These are phyloP conservation scores for Mythimna pallens DNA, from an alignment of 2,888 invertebrate genomes.

Conservation along the genomic window DNA sequence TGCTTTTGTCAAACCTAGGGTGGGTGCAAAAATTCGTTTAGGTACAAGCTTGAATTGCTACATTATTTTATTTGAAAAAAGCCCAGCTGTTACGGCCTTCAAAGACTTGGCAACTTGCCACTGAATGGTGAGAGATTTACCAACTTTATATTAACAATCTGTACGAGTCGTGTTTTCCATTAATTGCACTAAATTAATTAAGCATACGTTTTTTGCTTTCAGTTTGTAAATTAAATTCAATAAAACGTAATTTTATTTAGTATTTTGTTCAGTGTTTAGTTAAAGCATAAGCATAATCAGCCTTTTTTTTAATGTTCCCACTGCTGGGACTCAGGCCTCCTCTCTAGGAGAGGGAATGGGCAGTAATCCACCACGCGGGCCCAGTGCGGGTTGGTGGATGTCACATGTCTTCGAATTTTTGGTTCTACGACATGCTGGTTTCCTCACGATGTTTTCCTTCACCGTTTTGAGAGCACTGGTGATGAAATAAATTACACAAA, in stretches of 20 bases:
- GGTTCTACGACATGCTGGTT: too few relatives aligned
- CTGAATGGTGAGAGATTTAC: conserved; percentile 11
- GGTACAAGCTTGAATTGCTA: neutral
- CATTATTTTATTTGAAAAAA: conserved; percentile 11
- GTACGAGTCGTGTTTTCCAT: conserved; percentile 12
- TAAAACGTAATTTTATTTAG: neutral
- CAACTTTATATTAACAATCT: conserved; percentile 49
- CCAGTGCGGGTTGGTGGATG: too few relatives aligned
- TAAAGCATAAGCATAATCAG: too few relatives aligned
- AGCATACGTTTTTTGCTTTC: neutral
- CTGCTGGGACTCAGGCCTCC: too few relatives aligned
- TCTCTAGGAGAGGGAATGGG: too few relatives aligned
- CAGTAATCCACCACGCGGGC: too few relatives aligned
- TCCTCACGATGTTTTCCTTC: too few relatives aligned
- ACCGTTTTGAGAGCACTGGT: too few relatives aligned
- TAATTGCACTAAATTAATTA: conserved; percentile 23
- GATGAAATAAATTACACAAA: too few relatives aligned
- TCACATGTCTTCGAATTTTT: too few relatives aligned
- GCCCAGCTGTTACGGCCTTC: conserved; percentile 27
- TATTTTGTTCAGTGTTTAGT: too few relatives aligned
- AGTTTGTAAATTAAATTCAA: neutral
- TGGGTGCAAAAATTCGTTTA: neutral
- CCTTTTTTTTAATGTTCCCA: too few relatives aligned
- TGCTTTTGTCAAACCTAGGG: neutral
- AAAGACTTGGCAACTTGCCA: conserved; percentile 48